Percentiles rank a stretch among this genome's conserved stretches.
phyloP scores from a whole-genome alignment of 2,888 invertebrate genomes.

The Coenonympha arcania region DNA sequence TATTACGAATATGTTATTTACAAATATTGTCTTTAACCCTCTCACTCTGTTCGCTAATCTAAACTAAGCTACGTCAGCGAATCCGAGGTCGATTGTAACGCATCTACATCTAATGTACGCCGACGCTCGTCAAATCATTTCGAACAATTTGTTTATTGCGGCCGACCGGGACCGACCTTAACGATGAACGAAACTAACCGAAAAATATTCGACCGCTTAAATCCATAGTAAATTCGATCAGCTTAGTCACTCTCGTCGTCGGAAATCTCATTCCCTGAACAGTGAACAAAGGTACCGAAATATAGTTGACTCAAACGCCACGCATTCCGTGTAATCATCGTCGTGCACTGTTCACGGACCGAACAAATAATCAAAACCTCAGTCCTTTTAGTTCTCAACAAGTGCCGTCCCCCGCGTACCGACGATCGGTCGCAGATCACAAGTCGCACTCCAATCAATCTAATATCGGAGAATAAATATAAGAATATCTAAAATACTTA shows the following conservation, averaged over 20 bases:
- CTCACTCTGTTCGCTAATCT: slow-evolving; percentile 73
- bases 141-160: slow-evolving; percentile 51
- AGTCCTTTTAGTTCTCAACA: slow-evolving; percentile 46
- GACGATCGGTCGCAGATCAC: slow-evolving; percentile 41
- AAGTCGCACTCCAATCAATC: slow-evolving; percentile 54
- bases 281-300: slow-evolving; percentile 40
- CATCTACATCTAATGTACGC: slow-evolving; percentile 57
- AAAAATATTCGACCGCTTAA: slow-evolving; percentile 66
- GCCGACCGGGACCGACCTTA: slow-evolving; percentile 58
- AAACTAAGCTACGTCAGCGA: slow-evolving; percentile 69
- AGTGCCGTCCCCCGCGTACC: slow-evolving; percentile 31
- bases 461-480: slow-evolving; percentile 77
- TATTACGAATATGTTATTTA: slow-evolving; percentile 72
- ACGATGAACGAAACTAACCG: slow-evolving; percentile 54
- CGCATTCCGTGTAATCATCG: slow-evolving; percentile 30
- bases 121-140: slow-evolving; percentile 57
- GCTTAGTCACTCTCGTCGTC: slow-evolving; percentile 57
- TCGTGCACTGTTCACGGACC: slow-evolving; percentile 48
- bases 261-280: slow-evolving; percentile 48
- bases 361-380: slow-evolving; percentile 52
- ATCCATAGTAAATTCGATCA: slow-evolving; percentile 74
- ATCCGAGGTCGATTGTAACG: slow-evolving; percentile 63
- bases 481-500: slow-evolving; percentile 82
- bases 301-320: slow-evolving; percentile 33
- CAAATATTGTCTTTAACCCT: slow-evolving; percentile 76